Evolutionary conservation across 2,888 invertebrate genomes (phyloP).

Genomic region (Leptopterna dolabrata): DNA sequence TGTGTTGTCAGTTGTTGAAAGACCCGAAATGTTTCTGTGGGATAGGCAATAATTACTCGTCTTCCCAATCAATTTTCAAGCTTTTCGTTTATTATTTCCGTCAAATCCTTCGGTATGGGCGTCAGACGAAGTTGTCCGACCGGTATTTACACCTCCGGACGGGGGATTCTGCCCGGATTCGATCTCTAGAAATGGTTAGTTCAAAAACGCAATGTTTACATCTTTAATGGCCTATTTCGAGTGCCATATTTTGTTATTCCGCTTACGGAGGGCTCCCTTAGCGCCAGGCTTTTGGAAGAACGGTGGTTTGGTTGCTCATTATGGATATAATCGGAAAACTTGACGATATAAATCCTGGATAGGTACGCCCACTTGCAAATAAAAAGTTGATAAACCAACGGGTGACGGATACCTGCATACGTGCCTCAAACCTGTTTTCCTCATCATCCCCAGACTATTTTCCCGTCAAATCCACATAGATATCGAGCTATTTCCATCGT

Average conservation of each 20-base stretch:
- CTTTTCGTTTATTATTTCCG: neutral
- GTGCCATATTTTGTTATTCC: slow-evolving; percentile 57
- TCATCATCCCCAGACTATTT: neutral
- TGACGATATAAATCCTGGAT: neutral
- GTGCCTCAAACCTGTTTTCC: slow-evolving; percentile 34
- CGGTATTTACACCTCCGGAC: neutral
- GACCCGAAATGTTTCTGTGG: slow-evolving; percentile 71
- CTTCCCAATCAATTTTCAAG: slow-evolving; percentile 66
- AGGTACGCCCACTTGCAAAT: slow-evolving; percentile 45
- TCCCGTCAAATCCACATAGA: neutral
- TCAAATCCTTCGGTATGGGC: neutral
- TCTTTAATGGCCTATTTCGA: slow-evolving; percentile 62
- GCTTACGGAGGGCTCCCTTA: neutral
- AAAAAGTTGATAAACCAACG: slow-evolving; percentile 20
- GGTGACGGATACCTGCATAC: slow-evolving; percentile 31
- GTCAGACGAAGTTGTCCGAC: too few relatives aligned
- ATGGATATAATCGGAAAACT: neutral
- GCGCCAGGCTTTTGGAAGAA: too few relatives aligned
- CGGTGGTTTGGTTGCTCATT: neutral
- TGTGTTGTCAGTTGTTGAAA: slow-evolving; percentile 82
- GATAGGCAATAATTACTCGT: slow-evolving; percentile 66
- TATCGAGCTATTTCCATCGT: neutral
- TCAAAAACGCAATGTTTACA: slow-evolving; percentile 61
- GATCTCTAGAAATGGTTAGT: neutral
- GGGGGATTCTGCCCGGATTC: neutral